These are phyloP conservation scores for Sebastes diaconus DNA, from an alignment of 2,797 vertebrate species.

Conservation along the genomic window DNA sequence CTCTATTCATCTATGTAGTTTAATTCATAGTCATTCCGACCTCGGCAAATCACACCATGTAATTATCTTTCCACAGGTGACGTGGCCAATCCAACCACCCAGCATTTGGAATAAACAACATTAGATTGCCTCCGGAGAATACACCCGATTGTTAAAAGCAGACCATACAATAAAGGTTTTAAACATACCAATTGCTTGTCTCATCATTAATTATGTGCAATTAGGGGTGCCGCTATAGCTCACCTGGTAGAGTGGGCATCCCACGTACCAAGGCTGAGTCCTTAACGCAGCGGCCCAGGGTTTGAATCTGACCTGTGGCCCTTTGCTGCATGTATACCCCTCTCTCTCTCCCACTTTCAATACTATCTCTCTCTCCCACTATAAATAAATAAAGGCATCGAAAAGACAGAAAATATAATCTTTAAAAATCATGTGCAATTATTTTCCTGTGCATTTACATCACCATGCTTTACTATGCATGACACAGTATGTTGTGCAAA, in stretches of 20 bases:
- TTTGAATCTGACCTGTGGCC: too few species aligned
- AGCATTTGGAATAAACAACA: neutral
- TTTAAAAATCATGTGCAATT: neutral
- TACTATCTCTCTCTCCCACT: too few species aligned
- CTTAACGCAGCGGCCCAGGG: too few species aligned
- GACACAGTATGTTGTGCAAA: neutral
- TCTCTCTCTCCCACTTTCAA: too few species aligned
- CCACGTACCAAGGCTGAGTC: too few species aligned
- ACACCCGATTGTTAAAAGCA: neutral
- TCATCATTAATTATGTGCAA: neutral
- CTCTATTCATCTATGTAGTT: neutral
- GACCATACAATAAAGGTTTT: neutral
- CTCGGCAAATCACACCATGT: neutral
- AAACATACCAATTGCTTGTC: neutral
- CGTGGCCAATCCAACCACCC: neutral
- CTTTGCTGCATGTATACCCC: too few species aligned
- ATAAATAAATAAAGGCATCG: too few species aligned
- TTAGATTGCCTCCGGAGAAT: neutral
- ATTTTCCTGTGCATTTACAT: neutral
- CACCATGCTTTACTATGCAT: neutral
- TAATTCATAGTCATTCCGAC: neutral
- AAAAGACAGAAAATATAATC: too few species aligned
- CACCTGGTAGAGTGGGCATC: too few species aligned
- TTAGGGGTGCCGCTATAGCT: too few species aligned
- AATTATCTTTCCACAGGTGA: neutral